Evolutionary conservation across 1,140 invertebrate genomes (phyloP).

Genomic region (Drosophila elegans): DNA sequence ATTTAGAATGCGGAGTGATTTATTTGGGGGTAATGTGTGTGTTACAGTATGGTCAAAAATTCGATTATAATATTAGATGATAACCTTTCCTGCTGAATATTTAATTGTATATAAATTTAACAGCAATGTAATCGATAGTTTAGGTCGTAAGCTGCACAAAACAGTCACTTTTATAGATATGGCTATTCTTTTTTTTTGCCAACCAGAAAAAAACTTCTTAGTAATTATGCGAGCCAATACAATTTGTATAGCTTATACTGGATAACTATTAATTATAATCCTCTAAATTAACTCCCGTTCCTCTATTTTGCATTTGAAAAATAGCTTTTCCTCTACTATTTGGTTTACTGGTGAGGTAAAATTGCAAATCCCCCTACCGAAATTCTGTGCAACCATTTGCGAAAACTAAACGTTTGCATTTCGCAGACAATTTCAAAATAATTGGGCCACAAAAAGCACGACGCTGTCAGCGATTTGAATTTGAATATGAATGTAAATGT

Average conservation of each 20-base stretch:
- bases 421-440: slow-evolving; percentile 75
- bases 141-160: too few relatives aligned
- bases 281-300: neutral
- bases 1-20: neutral
- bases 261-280: neutral
- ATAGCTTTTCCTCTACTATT: neutral
- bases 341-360: neutral
- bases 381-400: slow-evolving; percentile 27
- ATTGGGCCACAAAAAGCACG: slow-evolving; percentile 70
- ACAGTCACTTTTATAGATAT: too few relatives aligned
- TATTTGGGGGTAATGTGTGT: neutral
- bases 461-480: slow-evolving; percentile 60
- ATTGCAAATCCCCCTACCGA: neutral
- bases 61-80: neutral
- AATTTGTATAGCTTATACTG: too few relatives aligned
- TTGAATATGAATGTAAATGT: slow-evolving; percentile 21
- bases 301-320: neutral
- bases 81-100: neutral
- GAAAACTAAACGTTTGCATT: slow-evolving; percentile 69
- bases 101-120: too few relatives aligned
- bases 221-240: too few relatives aligned
- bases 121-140: too few relatives aligned
- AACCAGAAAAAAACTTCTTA: too few relatives aligned
- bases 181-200: too few relatives aligned
- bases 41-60: neutral